phyloP scores from a whole-genome alignment of 2,888 invertebrate species.

The Iphiclides podalirius region DNA sequence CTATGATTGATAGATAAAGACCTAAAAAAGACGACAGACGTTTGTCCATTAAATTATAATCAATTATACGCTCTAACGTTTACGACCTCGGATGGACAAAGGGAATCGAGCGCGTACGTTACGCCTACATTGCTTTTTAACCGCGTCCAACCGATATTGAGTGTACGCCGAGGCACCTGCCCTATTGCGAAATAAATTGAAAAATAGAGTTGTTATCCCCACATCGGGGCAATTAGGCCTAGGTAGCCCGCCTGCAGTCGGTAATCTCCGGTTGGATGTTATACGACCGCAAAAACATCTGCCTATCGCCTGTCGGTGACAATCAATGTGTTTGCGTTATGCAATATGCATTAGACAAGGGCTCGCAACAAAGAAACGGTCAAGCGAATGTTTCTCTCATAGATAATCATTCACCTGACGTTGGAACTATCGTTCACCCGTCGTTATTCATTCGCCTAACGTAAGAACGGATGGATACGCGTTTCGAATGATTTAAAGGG shows the following conservation, averaged over 20 bases:
- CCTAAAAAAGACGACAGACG: too few relatives aligned
- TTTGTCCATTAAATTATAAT: background rate
- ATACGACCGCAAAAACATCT: constrained; percentile 23
- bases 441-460: background rate
- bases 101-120: constrained; percentile 2
- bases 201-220: constrained; percentile 8
- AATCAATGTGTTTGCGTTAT: constrained; percentile 5
- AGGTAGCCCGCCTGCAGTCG: constrained; percentile 4
- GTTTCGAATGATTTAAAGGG: too few relatives aligned
- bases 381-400: background rate
- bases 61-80: constrained; percentile 3
- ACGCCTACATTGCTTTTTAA: constrained; percentile 2
- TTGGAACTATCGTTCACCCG: background rate
- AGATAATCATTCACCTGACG: background rate
- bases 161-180: constrained; percentile 7
- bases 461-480: too few relatives aligned
- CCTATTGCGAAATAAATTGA: constrained; percentile 9
- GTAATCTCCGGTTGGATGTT: constrained; percentile 22
- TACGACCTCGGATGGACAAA: background rate
- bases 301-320: constrained; percentile 22
- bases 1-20: too few relatives aligned
- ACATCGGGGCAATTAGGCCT: constrained; percentile 17
- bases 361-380: background rate
- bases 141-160: constrained; percentile 10
- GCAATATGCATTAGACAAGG: constrained; percentile 5